Evolutionary conservation across 2,797 vertebrate species (phyloP), one percentile per base, ranked within the genome.

Genomic region (Cuniculus paca): DNA sequence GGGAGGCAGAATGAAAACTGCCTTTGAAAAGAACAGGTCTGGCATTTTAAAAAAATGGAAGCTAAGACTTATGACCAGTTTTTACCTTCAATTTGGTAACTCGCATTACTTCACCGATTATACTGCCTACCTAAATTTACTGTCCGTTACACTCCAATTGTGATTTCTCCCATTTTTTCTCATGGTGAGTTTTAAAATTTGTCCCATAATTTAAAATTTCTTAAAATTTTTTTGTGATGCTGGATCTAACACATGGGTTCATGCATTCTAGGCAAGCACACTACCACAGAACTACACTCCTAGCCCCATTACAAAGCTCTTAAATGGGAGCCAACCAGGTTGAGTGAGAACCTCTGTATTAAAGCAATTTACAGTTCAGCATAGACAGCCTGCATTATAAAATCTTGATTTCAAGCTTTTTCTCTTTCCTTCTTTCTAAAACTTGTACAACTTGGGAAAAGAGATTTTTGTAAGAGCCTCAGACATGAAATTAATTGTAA

Each of bases 81-180:
- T 93, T 95, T 87, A 89, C 70, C 50, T 96, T 86, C 75, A 91
- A 77, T 94, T 93, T 95, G 74, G 72, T 91, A 97, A 92, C 77
- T 94, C 42, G 75, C 31, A 79, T 93, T 84, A 88, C 77, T 96
- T 97, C 79, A 86, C 52, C 65, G 82, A 95, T 93, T 92, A 96
- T 22, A 63, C 52, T 91, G 80, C 88, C 87, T 85, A 88, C 56
- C 94, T 97, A 94, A 94, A 97, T 97, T 93, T 88, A 88, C 54
- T 63, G 36, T 96, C 65, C 81, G 68, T 91, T 95, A 90, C 14
- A 92, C 34, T 78, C 56, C 90, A 96, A 80, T 50, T 86, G 74
- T 91, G 79, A 95, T 80, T 95, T 85, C 28, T 20, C 20, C 70
- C 88, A 94, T 81, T 94, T 52, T 96, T 74, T 92, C 48, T 92